These are phyloP conservation scores for Erpornis zantholeuca DNA, from an alignment of 2,113 vertebrate species.

Conservation along the genomic window DNA sequence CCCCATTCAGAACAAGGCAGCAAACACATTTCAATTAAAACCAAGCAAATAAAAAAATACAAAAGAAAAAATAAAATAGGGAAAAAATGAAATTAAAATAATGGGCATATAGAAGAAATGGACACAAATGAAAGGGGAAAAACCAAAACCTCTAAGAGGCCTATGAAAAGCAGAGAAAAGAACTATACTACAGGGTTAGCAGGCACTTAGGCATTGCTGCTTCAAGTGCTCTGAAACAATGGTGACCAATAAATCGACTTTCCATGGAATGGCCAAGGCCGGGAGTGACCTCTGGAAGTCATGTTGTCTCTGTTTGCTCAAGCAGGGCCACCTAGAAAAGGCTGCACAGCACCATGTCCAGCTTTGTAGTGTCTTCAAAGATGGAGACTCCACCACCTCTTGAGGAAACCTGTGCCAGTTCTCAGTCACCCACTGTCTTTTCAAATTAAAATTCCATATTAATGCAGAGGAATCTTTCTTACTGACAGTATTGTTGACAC, in stretches of 20 bases:
- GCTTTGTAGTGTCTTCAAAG: background rate
- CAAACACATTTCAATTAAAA: background rate
- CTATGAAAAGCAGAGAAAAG: background rate
- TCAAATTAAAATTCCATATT: background rate
- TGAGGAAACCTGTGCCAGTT: background rate
- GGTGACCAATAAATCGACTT: too few species aligned
- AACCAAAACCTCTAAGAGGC: background rate
- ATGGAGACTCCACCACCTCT: background rate
- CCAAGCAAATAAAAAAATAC: background rate
- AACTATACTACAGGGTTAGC: background rate
- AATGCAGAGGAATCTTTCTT: background rate
- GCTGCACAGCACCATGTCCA: background rate
- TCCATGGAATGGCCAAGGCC: background rate
- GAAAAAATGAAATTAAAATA: background rate
- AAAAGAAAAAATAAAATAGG: background rate
- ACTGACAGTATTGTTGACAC: background rate
- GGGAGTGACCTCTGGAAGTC: background rate
- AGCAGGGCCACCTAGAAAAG: background rate
- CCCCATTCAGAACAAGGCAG: background rate
- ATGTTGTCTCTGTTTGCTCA: fast-evolving
- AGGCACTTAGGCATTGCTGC: background rate
- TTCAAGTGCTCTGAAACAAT: background rate
- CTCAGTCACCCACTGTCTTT: background rate
- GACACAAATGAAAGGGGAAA: background rate
- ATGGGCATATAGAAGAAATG: background rate